These are phyloP conservation scores for Bimastos eiseni DNA, from an alignment of 2,888 invertebrate genomes.

Conservation along the genomic window DNA sequence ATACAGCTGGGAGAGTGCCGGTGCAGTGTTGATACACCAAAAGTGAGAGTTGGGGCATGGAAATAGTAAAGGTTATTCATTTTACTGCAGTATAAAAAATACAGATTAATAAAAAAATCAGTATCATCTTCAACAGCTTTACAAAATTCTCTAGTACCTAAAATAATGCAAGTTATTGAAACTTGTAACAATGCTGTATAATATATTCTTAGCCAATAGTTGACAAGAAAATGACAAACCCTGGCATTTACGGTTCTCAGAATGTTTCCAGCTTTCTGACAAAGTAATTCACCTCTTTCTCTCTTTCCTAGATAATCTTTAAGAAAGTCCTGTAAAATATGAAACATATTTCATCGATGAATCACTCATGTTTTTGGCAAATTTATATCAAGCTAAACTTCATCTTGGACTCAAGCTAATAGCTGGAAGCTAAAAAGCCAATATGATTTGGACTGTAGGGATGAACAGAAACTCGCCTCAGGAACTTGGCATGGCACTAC, in stretches of 20 bases:
- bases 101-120: background rate
- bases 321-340: conserved; percentile 54
- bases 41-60: no score
- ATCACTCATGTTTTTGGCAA: background rate
- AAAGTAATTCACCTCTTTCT: conserved; percentile 56
- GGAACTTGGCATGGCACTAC: no score
- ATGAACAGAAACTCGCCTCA: no score
- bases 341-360: background rate
- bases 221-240: background rate
- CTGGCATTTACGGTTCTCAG: conserved; percentile 18
- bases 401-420: no score
- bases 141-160: background rate
- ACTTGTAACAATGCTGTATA: no score
- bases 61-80: no score
- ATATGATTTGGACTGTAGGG: no score
- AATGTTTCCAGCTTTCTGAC: conserved; percentile 53
- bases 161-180: no score
- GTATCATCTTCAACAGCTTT: background rate
- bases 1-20: no score
- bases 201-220: background rate
- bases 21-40: no score
- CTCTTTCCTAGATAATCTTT: conserved; percentile 59
- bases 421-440: no score
- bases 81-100: background rate
- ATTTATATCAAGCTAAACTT: no score